phyloP scores from a whole-genome alignment of 2,888 invertebrate genomes.

The Drosophila buzzatii region DNA sequence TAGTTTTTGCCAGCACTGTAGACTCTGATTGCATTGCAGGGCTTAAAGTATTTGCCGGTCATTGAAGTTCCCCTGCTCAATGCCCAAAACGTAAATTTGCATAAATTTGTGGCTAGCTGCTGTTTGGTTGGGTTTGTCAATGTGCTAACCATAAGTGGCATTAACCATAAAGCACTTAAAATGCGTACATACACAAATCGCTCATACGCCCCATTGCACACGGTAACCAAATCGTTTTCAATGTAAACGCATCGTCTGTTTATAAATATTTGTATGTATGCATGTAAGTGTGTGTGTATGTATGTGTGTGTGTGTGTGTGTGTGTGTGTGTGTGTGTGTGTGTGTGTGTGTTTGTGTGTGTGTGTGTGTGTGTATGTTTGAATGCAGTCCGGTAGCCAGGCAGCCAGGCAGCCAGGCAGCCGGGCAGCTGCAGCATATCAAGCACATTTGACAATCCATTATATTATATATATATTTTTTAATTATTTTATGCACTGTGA shows the following conservation, averaged over 20 bases:
- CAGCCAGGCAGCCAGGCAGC: background rate
- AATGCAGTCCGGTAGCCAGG: background rate
- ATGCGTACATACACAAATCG: constrained; percentile 51
- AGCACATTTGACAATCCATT: constrained; percentile 45
- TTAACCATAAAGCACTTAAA: constrained; percentile 69
- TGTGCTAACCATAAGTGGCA: constrained; percentile 61
- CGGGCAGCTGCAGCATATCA: constrained; percentile 38
- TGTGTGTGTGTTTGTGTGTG: no score
- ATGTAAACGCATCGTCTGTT: background rate
- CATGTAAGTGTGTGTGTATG: background rate
- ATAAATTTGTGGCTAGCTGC: constrained; percentile 49
- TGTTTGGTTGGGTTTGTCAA: constrained; percentile 47
- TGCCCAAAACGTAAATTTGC: constrained; percentile 41
- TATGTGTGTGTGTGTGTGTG: background rate
- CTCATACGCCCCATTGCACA: constrained; percentile 59
- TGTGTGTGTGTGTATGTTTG: background rate
- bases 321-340: background rate
- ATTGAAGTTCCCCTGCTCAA: background rate
- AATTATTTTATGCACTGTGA: constrained; percentile 52
- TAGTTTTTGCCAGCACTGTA: constrained; percentile 47
- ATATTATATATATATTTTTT: constrained; percentile 36
- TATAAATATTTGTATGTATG: background rate
- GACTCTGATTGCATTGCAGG: constrained; percentile 44
- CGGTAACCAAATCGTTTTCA: constrained; percentile 13
- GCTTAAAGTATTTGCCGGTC: constrained; percentile 35